A percentile compares a stretch with the other conserved stretches of the same genome.
Conservation (phyloP, 2,797 vertebrate genomes). For the Rhadinocentrus ornatus region DNA sequence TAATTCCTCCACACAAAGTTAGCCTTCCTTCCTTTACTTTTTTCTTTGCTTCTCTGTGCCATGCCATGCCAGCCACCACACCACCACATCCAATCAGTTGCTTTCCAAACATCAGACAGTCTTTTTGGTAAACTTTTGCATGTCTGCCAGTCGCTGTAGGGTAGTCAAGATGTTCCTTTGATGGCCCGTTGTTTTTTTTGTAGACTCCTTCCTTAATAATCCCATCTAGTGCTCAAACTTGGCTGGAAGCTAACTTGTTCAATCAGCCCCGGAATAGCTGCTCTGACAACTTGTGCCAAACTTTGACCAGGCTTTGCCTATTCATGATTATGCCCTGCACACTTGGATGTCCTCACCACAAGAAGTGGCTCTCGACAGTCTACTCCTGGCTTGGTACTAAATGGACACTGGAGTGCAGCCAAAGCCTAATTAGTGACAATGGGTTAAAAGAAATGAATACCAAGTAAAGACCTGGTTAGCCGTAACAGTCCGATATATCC, state of each 20-base stretch:
- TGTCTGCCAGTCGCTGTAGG: slow-evolving; percentile 64
- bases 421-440: slow-evolving; percentile 78
- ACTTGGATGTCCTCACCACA: slow-evolving; percentile 66
- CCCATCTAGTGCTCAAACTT: slow-evolving; percentile 59
- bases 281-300: slow-evolving; percentile 69
- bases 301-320: slow-evolving; percentile 73
- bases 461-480: slow-evolving; percentile 65
- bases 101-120: slow-evolving; percentile 63
- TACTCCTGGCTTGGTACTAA: slow-evolving; percentile 49
- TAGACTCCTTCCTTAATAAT: slow-evolving; percentile 61
- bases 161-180: slow-evolving; percentile 76
- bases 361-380: slow-evolving; percentile 60
- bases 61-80: slow-evolving; percentile 41
- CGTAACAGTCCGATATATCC: slow-evolving; percentile 53
- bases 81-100: slow-evolving; percentile 56
- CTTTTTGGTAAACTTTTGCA: slow-evolving; percentile 60
- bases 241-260: slow-evolving; percentile 51
- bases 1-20: slow-evolving; percentile 15
- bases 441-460: slow-evolving; percentile 72
- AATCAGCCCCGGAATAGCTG: slow-evolving; percentile 69
- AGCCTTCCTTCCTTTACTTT: slow-evolving; percentile 33
- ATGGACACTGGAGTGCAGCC: slow-evolving; percentile 57
- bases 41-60: slow-evolving; percentile 27
- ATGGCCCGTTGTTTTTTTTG: slow-evolving; percentile 64
- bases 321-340: slow-evolving; percentile 63